Base-by-base conservation (phyloP, 1,140 invertebrate species). In the Popillia japonica region DNA sequence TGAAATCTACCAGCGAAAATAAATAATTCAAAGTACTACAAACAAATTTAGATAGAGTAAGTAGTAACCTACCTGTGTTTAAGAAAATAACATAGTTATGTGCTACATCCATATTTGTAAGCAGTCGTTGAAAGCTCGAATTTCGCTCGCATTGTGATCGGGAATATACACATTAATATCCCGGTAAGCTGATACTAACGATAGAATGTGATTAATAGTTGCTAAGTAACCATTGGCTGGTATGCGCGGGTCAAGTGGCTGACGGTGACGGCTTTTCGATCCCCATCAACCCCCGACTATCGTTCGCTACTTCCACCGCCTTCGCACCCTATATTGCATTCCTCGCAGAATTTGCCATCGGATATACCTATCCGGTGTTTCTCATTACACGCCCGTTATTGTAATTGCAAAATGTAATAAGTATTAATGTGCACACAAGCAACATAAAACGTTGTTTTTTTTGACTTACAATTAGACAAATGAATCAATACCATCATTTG, bases 141-240 rank as follows among this genome's bases (percentile, higher is more conserved):
- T 34, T 55, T 1, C 48, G 48, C 48, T 55, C 11, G 17, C 17
- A 55, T 55, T 55, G 6, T 55, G 48, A 17, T 17, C 48, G 48
- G 17, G 11, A 55, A 68, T 68, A 68, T 68, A 68, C 61, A 20
- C 61, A 20, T 74, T 74, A 74, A 74, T 74, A 74, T 20, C 72
- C 17, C 74, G 40, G 81, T 83, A 84, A 83, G 81, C 80, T 77
- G 82, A 82, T 81, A 80, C 83, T 83, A 83, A 83, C 80, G 81
- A 83, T 82, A 82, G 80, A 83, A 83, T 83, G 82, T 83, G 81
- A 84, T 84, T 84, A 84, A 84, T 84, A 82, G 83, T 84, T 84
- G 83, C 83, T 81, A 84, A 83, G 83, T 83, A 82, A 84, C 83
- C 82, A 83, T 82, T 80, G 80, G 79, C 41, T 48, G 41, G 44